A percentile compares a stretch with the other conserved stretches of the same genome.
These are phyloP conservation scores for Perdix hodgsoniae DNA, from an alignment of 2,797 vertebrate genomes.

Conservation along the genomic window DNA sequence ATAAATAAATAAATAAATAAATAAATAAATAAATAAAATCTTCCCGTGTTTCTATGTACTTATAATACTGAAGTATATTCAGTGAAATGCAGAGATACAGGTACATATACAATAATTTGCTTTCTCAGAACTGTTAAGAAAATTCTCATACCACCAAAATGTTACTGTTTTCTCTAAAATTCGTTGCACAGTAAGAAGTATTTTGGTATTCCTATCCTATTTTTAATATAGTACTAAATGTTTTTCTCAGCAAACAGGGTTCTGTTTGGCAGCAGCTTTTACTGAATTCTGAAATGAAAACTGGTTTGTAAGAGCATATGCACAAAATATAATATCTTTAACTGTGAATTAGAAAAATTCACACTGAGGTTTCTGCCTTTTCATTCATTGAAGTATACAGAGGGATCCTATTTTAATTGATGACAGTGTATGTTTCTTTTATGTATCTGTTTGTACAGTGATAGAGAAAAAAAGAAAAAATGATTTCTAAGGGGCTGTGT, in stretches of 20 bases:
- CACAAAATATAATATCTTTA: background rate
- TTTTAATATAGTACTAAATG: background rate
- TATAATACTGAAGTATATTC: background rate
- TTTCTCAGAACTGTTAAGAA: background rate
- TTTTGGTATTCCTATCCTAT: background rate
- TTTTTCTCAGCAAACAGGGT: background rate
- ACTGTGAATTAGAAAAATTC: background rate
- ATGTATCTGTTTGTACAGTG: background rate
- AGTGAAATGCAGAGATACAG: accelerated
- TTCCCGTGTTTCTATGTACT: background rate
- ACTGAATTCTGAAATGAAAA: constrained; percentile 3
- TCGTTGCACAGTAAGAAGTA: background rate
- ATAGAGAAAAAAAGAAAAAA: background rate
- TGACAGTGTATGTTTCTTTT: constrained; percentile 9
- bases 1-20: background rate
- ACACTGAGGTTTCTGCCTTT: background rate
- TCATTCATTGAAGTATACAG: background rate
- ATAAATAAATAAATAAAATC: background rate
- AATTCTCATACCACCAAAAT: background rate
- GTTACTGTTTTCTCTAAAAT: background rate
- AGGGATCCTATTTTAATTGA: constrained; percentile 11
- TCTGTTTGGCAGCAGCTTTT: background rate
- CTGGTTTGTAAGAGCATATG: background rate
- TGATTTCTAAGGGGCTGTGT: background rate
- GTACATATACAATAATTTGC: background rate